Evolutionary conservation across 2,888 invertebrate genomes (phyloP), one percentile per base, ranked within the genome.

Genomic region (Aethes cnicana): DNA sequence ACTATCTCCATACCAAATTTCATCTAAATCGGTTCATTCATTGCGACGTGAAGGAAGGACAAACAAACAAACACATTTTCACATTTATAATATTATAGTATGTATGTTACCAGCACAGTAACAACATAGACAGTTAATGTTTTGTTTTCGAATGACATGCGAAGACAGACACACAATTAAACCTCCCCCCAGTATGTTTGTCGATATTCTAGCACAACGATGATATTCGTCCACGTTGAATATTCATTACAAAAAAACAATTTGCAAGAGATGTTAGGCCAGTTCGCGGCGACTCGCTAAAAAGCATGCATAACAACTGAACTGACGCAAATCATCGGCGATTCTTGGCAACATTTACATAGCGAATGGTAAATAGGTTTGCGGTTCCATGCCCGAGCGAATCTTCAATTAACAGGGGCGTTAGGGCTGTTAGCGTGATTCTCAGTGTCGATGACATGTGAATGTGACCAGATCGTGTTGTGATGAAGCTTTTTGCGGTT

Each of bases 251-350:
- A 70, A 81, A 73, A 71, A 50, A 58, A 52, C 58, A 60, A 64
- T 68, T 69, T 61, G 61, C 62, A 58, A 55, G 61, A 63, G 62
- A 72, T 70, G 66, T 76, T 72, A 71, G 68, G 67, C 59, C 63
- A 66, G 69, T 84, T 86, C 68, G 66, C 84, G 66, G 55, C 52
- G 49, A 57, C 32, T 56, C 62, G 81, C 81, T 87, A 87, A 87
- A 68, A 59, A 58, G 49, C 68, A 57, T 60, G 61, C 74, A 84
- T 77, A 79, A 26, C 43, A 47, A 62, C 72, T 84, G 84, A 47
- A 62, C 72, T 84, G 84, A 85, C 86, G 86, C 74, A 85, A 75
- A 70, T 69, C 59, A 53, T 54, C 55, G 54, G 55, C 63, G 57
- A 17, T 36, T 66, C 62, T 59, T 58, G 57, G 57, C 58, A 60